Evolutionary conservation across 2,888 invertebrate species (phyloP), one percentile per base, ranked within the genome.

Genomic region (Tetragonisca angustula): DNA sequence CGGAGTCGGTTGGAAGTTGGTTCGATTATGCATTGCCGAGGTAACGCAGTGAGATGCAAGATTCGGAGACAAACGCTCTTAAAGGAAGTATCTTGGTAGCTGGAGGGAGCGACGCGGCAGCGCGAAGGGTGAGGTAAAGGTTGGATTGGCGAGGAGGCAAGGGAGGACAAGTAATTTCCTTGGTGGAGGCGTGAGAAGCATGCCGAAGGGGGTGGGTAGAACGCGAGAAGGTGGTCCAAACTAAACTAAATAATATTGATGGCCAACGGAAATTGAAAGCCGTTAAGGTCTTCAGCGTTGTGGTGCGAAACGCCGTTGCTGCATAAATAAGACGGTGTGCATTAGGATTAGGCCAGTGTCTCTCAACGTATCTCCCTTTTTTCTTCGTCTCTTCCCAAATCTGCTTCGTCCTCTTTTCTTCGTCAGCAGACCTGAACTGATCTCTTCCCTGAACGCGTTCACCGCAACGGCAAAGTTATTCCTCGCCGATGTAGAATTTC

Each of bases 181-280:
- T 88, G 92, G 91, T 88, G 84, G 90, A 92, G 91, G 93, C 94
- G 94, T 94, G 94, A 93, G 94, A 79, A 91, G 94, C 93, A 93
- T 94, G 91, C 92, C 91, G 91, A 92, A 92, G 91, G 89, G 68
- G 88, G 87, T 87, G 90, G 85, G 84, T 79, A 76, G 76, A 75
- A 64, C 75, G 88, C 87, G 87, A 86, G 89, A 86, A 85, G 90
- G 88, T 88, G 90, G 92, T 90, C 93, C 92, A 92, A 93, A 94
- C 93, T 94, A 94, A 94, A 94, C 94, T 94, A 94, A 94, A 94
- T 94, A 94, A 94, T 94, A 94, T 94, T 94, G 94, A 94, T 94
- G 94, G 94, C 92, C 92, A 94, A 94, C 94, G 94, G 94, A 94
- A 94, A 94, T 94, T 94, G 94, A 94, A 94, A 94, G 93, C 94